Base-by-base conservation (phyloP, 2,888 invertebrate species). In the Hermodice carunculata region DNA sequence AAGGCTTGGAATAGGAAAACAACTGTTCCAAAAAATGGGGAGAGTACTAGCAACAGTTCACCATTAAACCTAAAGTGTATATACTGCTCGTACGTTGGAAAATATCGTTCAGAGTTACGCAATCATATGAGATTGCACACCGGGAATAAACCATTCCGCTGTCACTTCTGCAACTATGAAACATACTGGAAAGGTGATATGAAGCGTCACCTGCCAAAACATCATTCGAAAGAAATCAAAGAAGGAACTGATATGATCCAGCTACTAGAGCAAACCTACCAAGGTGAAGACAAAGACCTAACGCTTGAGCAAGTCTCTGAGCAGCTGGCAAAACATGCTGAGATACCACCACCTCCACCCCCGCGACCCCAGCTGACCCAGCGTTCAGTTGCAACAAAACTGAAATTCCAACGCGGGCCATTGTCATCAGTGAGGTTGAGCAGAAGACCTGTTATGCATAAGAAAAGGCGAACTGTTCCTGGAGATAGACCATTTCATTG, bases 61-160 rank as follows among this genome's bases (percentile, higher is more conserved):
- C n/a, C n/a, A n/a, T n/a, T n/a, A n/a, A n/a, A n/a, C n/a, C 52
- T 90, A 79, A 91, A 90, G 76, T 93, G 93, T 78, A 89, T 89
- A 51, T 89, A 90, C 74, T 93, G 93, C 66, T 66, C 73, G 3
- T 84, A 79, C 61, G 74, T 78, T 3, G 85, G 85, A 11, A 85
- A 84, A 58, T 87, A 84, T 80, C 86, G 86, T 37, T 85, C 86
- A 2, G 87, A 87, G 71, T 82, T 88, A 76, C 86, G 87, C 61
- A 79, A 87, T 1, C 88, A 88, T 73, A 85, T 86, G 58, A 74
- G 85, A 43, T 78, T 85, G 17, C 88, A 88, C 75, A 83, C 82
- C 1, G 81, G 79, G 40, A 85, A 85, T 28, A 84, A 87, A 60
- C 86, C 87, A 0, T 88, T 85, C 78, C 83, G 82, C 66, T 88